These are phyloP conservation scores for Diuraphis noxia DNA, from an alignment of 1,140 invertebrate genomes.

Conservation along the genomic window DNA sequence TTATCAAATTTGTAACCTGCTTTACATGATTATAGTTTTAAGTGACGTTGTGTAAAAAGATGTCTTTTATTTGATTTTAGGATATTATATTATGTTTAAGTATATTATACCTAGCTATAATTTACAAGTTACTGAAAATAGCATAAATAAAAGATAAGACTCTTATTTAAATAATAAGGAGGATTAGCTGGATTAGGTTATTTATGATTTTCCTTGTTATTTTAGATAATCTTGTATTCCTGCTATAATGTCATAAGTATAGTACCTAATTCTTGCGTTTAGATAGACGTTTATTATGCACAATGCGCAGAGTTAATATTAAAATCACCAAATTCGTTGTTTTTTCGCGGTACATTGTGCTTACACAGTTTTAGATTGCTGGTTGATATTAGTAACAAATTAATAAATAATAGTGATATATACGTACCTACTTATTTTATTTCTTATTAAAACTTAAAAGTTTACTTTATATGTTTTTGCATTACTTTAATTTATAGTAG, in stretches of 20 bases:
- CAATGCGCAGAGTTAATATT: neutral
- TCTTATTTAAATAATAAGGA: neutral
- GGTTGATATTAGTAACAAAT: neutral
- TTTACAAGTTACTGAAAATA: neutral
- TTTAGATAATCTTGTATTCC: neutral
- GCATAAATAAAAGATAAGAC: neutral
- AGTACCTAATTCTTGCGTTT: neutral
- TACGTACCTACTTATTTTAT: too few relatives aligned
- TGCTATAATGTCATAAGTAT: neutral
- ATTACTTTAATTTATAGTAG: neutral
- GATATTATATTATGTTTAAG: neutral
- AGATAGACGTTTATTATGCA: neutral
- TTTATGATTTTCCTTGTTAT: neutral
- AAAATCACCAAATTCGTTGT: neutral
- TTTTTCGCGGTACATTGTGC: neutral
- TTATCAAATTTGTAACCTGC: neutral
- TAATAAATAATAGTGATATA: too few relatives aligned
- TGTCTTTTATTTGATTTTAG: neutral
- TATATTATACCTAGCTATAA: neutral
- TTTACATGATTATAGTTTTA: neutral
- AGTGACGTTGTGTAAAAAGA: neutral
- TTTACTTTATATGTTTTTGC: neutral
- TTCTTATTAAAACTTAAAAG: neutral
- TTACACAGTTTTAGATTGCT: neutral
- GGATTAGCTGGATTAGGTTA: neutral